These are phyloP conservation scores for Rhinopomastus cyanomelas DNA, from an alignment of 2,113 vertebrate genomes.

Conservation along the genomic window DNA sequence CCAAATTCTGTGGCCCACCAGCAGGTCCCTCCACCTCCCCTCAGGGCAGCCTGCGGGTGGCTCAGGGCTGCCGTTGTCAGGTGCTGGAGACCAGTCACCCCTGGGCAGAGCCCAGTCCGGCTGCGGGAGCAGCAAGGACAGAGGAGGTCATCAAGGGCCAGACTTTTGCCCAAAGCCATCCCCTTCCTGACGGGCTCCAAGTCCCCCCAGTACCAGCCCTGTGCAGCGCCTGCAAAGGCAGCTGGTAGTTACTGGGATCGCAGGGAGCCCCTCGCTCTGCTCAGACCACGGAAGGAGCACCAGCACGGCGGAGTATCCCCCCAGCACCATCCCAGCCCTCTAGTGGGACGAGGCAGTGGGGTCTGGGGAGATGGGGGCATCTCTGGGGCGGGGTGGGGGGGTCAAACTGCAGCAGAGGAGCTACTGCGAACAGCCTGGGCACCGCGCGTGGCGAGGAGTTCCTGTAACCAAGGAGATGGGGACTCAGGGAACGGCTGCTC, in stretches of 20 bases:
- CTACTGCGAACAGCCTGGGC: not conserved
- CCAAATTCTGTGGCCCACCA: not conserved
- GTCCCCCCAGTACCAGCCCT: fast-evolving
- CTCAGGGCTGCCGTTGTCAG: not conserved
- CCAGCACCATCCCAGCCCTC: not conserved
- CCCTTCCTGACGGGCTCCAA: fast-evolving
- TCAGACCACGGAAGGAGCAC: fast-evolving
- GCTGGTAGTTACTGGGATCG: not conserved
- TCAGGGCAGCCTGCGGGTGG: not conserved
- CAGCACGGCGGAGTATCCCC: not conserved
- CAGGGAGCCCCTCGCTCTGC: not conserved
- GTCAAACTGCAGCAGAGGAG: not conserved
- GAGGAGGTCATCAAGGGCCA: not conserved
- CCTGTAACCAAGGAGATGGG: slow-evolving; percentile 42
- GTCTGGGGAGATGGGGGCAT: not conserved
- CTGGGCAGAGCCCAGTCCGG: not conserved
- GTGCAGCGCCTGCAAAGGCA: too few species aligned
- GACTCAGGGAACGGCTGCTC: not conserved
- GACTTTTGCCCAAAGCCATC: not conserved
- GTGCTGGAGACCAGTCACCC: fast-evolving
- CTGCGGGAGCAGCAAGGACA: not conserved
- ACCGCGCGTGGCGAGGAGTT: not conserved
- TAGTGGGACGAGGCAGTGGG: not conserved
- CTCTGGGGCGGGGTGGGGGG: not conserved
- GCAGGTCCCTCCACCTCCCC: not conserved